phyloP scores from a whole-genome alignment of 1,140 invertebrate genomes.

The Cotesia typhae region DNA sequence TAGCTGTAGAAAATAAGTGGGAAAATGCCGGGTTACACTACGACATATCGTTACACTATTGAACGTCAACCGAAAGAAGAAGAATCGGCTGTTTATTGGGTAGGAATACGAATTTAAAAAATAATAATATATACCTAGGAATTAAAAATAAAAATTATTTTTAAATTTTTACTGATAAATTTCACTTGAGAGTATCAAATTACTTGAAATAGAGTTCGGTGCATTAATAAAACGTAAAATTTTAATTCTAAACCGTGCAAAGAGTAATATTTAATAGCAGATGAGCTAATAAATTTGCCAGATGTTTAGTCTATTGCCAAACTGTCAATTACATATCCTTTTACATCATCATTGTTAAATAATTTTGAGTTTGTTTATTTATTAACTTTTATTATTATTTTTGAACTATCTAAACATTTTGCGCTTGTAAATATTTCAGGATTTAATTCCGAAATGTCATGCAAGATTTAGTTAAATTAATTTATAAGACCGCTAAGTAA shows the following conservation, averaged over 20 bases:
- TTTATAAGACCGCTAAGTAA: neutral
- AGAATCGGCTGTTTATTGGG: slow-evolving; percentile 62
- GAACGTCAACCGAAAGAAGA: slow-evolving; percentile 57
- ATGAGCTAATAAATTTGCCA: neutral
- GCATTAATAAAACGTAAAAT: no score
- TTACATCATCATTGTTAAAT: neutral
- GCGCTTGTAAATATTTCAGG: no score
- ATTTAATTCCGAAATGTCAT: no score
- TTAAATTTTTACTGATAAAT: neutral
- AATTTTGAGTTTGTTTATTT: no score
- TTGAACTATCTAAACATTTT: neutral
- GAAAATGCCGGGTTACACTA: slow-evolving; percentile 58
- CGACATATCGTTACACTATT: slow-evolving; percentile 53
- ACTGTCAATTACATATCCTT: slow-evolving; percentile 6
- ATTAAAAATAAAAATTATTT: neutral
- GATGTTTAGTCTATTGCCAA: neutral
- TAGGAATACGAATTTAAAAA: slow-evolving; percentile 43
- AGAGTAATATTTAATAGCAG: neutral
- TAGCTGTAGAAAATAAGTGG: neutral
- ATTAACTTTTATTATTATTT: neutral
- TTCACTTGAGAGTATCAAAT: no score
- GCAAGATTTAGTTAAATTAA: neutral
- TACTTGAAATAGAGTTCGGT: no score
- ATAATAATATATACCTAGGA: neutral
- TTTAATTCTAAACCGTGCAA: neutral